Conservation (phyloP, 2,113 vertebrate species). For the Antechinus flavipes region DNA sequence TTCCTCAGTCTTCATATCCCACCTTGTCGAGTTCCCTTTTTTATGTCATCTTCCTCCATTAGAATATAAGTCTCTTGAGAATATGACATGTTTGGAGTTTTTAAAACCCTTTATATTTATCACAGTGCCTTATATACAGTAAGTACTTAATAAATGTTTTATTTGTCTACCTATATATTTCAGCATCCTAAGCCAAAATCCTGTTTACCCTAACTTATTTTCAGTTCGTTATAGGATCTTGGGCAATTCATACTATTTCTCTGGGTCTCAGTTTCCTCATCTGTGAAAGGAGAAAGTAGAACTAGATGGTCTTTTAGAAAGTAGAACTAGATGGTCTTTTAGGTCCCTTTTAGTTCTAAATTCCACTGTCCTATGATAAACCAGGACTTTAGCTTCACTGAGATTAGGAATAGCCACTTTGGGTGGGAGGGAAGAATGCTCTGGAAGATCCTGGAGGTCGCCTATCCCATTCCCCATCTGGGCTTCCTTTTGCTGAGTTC, state of each 20-base stretch:
- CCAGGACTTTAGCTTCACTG: not conserved
- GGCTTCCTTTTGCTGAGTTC: not conserved
- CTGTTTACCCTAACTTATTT: not conserved
- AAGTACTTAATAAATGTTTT: not conserved
- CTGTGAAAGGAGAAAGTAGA: not conserved
- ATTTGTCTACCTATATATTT: not conserved
- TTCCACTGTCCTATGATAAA: not conserved
- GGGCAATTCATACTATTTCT: not conserved
- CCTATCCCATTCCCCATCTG: not conserved
- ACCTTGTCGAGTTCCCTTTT: too few species aligned
- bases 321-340: not conserved
- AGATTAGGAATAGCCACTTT: not conserved
- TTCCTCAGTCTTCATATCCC: not conserved
- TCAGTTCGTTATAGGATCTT: not conserved
- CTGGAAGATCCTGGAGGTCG: not conserved
- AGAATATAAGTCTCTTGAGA: not conserved
- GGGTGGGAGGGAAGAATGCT: not conserved
- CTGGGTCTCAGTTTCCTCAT: not conserved
- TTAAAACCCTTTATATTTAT: not conserved
- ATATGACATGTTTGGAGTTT: not conserved
- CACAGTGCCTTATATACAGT: not conserved
- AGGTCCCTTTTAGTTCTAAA: not conserved
- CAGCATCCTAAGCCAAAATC: not conserved
- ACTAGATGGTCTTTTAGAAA: not conserved
- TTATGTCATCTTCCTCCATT: not conserved